Conservation (phyloP, 2,888 invertebrate species). For the Boloria selene region DNA sequence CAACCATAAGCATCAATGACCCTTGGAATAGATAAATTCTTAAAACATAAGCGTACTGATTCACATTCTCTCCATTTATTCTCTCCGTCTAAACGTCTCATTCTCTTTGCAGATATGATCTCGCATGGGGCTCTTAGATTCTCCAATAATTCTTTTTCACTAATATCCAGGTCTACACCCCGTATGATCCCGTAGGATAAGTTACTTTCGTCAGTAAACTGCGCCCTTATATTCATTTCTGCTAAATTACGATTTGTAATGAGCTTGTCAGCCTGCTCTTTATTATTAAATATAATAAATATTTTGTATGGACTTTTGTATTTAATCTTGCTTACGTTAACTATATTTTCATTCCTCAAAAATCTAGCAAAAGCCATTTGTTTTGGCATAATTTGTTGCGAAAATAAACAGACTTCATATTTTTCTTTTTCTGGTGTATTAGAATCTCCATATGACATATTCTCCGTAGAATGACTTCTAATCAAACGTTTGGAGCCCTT, state of each 20-base stretch:
- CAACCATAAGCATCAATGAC: too few species aligned
- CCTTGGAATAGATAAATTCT: too few species aligned
- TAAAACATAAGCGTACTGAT: too few species aligned
- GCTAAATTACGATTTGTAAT: constrained; percentile 31
- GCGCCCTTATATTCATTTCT: constrained; percentile 30
- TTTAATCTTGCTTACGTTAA: constrained; percentile 36
- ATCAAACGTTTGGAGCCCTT: too few species aligned
- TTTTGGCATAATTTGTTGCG: constrained; percentile 33
- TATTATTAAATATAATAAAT: constrained; percentile 28
- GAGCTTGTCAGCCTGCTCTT: constrained; percentile 33
- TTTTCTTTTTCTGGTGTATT: not conserved
- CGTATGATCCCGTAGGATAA: constrained; percentile 36
- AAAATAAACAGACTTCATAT: constrained; percentile 37
- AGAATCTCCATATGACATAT: too few species aligned
- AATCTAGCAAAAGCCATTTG: constrained; percentile 40
- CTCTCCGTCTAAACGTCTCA: constrained; percentile 12
- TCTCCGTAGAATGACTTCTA: too few species aligned
- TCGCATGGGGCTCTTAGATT: not conserved
- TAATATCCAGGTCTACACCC: constrained; percentile 35
- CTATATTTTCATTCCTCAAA: constrained; percentile 32
- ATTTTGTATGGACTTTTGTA: constrained; percentile 35
- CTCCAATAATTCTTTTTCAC: constrained; percentile 30
- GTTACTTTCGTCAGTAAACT: constrained; percentile 24
- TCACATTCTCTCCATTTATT: constrained; percentile 17
- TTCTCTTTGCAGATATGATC: constrained; percentile 29